Conservation (phyloP, 2,113 vertebrate genomes). For the cat (Felis catus) region F.catus_Fca126_mat1.0 CM031414.1:93065501-93066000, state of each 20-base stretch:
- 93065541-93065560: background rate
- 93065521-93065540: background rate
- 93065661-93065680: background rate
- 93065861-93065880: conserved; percentile 58
- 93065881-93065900: conserved; percentile 67
- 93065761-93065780: conserved; percentile 22
- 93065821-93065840: background rate
- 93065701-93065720: background rate
- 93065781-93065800: conserved; percentile 37
- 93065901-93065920: conserved; percentile 50
- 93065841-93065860: conserved; percentile 5
- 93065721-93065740: background rate
- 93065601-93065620: background rate
- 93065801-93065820: conserved; percentile 45
- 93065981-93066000: conserved; percentile 51
- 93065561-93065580: background rate
- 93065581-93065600: background rate
- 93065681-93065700: background rate
- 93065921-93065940: conserved; percentile 39
- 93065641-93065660: background rate
- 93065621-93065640: background rate
- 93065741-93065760: conserved; percentile 1
- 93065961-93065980: conserved; percentile 46
- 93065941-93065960: background rate
- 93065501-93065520: background rate